phyloP scores from a whole-genome alignment of 2,113 vertebrate genomes.

The Rafetus swinhoei region DNA sequence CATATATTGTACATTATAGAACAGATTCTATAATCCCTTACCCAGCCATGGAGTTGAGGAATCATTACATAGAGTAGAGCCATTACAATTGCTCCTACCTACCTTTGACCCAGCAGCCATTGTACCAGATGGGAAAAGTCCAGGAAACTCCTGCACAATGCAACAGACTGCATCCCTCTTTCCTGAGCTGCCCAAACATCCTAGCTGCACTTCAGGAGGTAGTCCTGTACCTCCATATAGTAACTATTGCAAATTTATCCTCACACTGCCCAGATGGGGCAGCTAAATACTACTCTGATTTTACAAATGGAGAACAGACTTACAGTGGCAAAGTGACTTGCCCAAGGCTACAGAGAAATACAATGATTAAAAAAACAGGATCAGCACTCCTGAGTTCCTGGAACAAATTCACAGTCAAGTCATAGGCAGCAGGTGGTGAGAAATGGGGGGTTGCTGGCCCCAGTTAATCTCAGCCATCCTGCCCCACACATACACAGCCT shows the following conservation, averaged over 20 bases:
- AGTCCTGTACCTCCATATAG: background rate
- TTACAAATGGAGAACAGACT: conserved; percentile 9
- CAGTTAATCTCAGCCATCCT: background rate
- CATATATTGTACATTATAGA: background rate
- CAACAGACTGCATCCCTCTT: background rate
- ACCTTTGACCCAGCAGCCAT: background rate
- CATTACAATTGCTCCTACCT: background rate
- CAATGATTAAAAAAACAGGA: background rate
- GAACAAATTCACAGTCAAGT: background rate
- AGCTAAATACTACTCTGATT: background rate
- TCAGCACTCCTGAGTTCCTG: conserved; percentile 10
- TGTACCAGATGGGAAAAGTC: background rate
- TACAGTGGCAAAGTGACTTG: background rate
- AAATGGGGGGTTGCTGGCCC: too few relatives aligned
- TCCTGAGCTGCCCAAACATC: background rate
- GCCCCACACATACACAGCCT: background rate
- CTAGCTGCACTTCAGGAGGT: background rate
- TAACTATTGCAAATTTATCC: background rate
- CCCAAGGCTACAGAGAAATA: conserved; percentile 25
- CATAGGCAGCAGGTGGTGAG: background rate
- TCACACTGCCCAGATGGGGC: background rate
- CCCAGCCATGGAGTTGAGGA: background rate
- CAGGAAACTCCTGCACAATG: background rate
- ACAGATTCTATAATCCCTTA: background rate
- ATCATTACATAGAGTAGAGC: background rate